A percentile compares a stretch with the other conserved stretches of the same genome.
phyloP scores from a whole-genome alignment of 2,888 invertebrate species.

The Dione juno region DNA sequence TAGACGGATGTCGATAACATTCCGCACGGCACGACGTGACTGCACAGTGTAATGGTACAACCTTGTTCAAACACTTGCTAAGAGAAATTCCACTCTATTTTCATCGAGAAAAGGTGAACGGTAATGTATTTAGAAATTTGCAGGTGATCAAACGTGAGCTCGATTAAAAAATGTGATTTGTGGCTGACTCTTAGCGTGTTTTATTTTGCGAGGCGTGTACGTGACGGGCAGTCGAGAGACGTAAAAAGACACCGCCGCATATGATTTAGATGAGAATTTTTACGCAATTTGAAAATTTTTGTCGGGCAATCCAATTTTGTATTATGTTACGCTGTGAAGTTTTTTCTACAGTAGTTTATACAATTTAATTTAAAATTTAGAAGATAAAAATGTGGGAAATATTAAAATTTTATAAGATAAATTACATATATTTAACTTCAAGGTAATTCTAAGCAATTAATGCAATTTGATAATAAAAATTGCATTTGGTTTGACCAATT shows the following conservation, averaged over 20 bases:
- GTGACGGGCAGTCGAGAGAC: conserved; percentile 68
- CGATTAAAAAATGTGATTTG: conserved; percentile 84
- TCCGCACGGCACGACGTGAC: conserved; percentile 73
- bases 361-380: neutral
- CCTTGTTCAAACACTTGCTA: conserved; percentile 40
- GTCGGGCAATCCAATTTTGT: conserved; percentile 13
- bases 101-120: conserved; percentile 45
- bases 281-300: conserved; percentile 34
- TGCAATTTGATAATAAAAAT: too few species aligned
- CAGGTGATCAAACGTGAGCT: conserved; percentile 68
- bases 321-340: neutral
- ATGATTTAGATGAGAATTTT: conserved; percentile 44
- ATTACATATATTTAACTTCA: too few species aligned
- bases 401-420: neutral
- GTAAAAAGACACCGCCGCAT: conserved; percentile 44
- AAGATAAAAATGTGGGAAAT: neutral
- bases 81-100: conserved; percentile 54
- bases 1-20: conserved; percentile 79
- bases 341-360: neutral
- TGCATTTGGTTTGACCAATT: too few species aligned
- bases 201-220: conserved; percentile 77
- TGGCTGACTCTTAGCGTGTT: conserved; percentile 76
- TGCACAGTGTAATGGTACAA: conserved; percentile 70
- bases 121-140: conserved; percentile 47
- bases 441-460: too few species aligned